Conservation (phyloP, 1,140 invertebrate genomes). For the Drosophila sturtevanti region DNA sequence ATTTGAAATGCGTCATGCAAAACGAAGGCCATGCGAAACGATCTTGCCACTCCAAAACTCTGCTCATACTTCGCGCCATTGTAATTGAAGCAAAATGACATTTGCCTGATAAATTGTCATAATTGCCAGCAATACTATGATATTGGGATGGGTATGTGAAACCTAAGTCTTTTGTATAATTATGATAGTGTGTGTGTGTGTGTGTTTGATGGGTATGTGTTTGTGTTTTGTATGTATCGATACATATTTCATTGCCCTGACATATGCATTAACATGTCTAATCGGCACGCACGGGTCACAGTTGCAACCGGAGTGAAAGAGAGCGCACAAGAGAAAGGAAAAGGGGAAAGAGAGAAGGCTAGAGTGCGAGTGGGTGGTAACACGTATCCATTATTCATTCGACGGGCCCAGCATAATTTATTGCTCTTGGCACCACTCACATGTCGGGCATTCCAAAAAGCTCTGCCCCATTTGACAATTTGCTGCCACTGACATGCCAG, state of each 20-base stretch:
- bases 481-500: constrained; percentile 59
- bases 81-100: constrained; percentile 41
- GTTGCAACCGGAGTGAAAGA: constrained; percentile 26
- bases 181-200: neutral
- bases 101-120: constrained; percentile 74
- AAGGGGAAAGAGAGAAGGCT: neutral
- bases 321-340: neutral
- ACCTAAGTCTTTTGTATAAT: constrained; percentile 6
- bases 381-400: constrained; percentile 65
- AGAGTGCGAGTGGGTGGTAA: neutral
- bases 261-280: constrained; percentile 78
- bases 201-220: constrained; percentile 13
- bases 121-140: constrained; percentile 50
- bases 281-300: constrained; percentile 60
- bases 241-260: constrained; percentile 77
- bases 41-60: neutral
- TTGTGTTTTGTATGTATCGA: constrained; percentile 44
- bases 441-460: constrained; percentile 49
- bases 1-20: constrained; percentile 45
- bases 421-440: constrained; percentile 63
- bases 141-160: constrained; percentile 5
- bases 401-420: constrained; percentile 68
- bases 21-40: neutral
- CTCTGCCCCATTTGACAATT: constrained; percentile 60
- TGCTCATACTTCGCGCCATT: neutral